phyloP scores from a whole-genome alignment of 2,797 vertebrate species.

The Argentina silus region DNA sequence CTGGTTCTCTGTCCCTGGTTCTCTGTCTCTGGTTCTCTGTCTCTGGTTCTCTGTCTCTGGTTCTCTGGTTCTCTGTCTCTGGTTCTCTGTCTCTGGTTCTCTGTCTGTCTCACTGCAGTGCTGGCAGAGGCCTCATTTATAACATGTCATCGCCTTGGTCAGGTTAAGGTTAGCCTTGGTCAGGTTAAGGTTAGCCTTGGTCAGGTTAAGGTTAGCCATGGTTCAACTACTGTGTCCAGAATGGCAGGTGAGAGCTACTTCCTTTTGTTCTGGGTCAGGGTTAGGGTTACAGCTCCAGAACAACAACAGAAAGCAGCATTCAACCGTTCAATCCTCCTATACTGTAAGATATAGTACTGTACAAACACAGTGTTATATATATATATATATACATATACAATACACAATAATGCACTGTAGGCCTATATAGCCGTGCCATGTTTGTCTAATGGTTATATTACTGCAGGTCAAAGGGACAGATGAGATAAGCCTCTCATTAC shows the following conservation, averaged over 20 bases:
- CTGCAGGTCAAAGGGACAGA: background rate
- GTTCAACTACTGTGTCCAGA: no score
- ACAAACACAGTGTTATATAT: no score
- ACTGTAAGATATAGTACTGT: no score
- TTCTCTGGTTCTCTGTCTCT: no score
- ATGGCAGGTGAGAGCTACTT: no score
- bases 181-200: background rate
- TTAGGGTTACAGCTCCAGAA: background rate
- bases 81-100: slow-evolving; percentile 34
- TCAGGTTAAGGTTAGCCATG: background rate
- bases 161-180: background rate
- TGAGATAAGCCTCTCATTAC: background rate
- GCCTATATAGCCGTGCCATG: background rate
- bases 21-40: no score
- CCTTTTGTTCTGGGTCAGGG: no score
- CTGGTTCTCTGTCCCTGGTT: no score
- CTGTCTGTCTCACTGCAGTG: slow-evolving; percentile 14
- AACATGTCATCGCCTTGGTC: background rate
- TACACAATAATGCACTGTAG: no score
- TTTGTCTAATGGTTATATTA: background rate
- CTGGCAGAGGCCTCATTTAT: background rate
- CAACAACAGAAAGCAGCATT: background rate
- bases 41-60: no score
- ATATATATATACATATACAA: no score
- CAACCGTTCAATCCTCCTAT: no score